Evolutionary conservation across 2,113 vertebrate genomes (phyloP).

Genomic region (Trogon surrucura): DNA sequence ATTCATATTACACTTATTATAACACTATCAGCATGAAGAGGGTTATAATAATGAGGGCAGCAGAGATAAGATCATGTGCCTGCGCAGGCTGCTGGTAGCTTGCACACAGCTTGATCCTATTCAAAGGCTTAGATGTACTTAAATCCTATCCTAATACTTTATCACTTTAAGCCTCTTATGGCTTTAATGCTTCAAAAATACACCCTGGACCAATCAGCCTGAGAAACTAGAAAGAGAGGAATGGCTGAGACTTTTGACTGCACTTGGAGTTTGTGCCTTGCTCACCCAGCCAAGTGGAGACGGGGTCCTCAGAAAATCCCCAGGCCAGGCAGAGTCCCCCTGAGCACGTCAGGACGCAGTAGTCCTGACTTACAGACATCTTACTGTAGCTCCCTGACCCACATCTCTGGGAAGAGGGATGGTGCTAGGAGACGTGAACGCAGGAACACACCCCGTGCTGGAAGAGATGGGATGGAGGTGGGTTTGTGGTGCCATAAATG

Average conservation of each 20-base stretch:
- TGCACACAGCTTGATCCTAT: constrained; percentile 38
- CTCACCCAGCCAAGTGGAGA: neutral
- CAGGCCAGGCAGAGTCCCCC: neutral
- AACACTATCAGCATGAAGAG: neutral
- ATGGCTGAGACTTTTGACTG: neutral
- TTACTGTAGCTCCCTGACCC: neutral
- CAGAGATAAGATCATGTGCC: constrained; percentile 39
- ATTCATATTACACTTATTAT: constrained; percentile 28
- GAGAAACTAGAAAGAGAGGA: neutral
- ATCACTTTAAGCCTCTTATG: constrained; percentile 37
- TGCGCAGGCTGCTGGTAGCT: neutral
- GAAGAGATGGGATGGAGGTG: neutral
- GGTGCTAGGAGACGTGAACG: fast-evolving
- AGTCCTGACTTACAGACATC: no score
- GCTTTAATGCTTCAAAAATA: constrained; percentile 34
- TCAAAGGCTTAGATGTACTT: constrained; percentile 31
- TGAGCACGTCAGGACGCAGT: no score
- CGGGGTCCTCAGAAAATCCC: neutral
- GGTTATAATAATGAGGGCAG: constrained; percentile 33
- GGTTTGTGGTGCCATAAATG: neutral
- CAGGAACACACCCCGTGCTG: fast-evolving
- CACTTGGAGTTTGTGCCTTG: neutral
- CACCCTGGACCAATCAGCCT: neutral
- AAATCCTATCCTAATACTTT: constrained; percentile 14
- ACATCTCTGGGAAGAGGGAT: fast-evolving